A percentile compares a stretch with the other conserved stretches of the same genome.
These are phyloP conservation scores for Torymus auratus DNA, from an alignment of 2,888 invertebrate genomes.

Conservation along the genomic window DNA sequence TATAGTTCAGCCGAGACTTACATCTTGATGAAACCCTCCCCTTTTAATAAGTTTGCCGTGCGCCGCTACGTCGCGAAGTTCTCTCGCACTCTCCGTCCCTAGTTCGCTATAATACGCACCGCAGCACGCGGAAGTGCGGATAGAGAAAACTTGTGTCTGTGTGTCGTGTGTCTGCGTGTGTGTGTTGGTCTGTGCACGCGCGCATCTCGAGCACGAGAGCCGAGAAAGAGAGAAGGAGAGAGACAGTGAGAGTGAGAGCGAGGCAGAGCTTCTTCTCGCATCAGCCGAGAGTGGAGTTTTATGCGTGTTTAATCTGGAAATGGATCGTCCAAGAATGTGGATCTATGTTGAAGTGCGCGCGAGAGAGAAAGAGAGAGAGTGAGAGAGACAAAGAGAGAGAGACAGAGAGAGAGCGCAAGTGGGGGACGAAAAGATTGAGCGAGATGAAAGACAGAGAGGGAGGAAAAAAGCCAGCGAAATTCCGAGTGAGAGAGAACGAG, in stretches of 20 bases:
- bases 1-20: slow-evolving; percentile 19
- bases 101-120: slow-evolving; percentile 13
- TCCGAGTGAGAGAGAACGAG: slow-evolving; percentile 54
- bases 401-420: background rate
- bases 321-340: slow-evolving; percentile 73
- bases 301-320: slow-evolving; percentile 76
- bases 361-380: slow-evolving; percentile 57
- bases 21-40: slow-evolving; percentile 38
- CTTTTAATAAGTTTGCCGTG: slow-evolving; percentile 33
- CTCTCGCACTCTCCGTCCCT: background rate
- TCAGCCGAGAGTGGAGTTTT: slow-evolving; percentile 69
- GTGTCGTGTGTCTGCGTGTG: background rate
- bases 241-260: background rate
- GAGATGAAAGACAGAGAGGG: slow-evolving; percentile 45
- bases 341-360: slow-evolving; percentile 61
- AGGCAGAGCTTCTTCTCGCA: slow-evolving; percentile 48
- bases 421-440: slow-evolving; percentile 59
- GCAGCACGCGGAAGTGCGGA: background rate
- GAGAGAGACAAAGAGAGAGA: slow-evolving; percentile 38
- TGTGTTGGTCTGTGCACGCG: background rate
- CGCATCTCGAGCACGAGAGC: background rate
- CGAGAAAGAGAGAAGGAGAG: background rate
- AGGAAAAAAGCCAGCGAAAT: slow-evolving; percentile 57
- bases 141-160: slow-evolving; percentile 12
- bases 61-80: slow-evolving; percentile 17